phyloP scores from a whole-genome alignment of 1,140 invertebrate species.

The Liolophura sinensis region DNA sequence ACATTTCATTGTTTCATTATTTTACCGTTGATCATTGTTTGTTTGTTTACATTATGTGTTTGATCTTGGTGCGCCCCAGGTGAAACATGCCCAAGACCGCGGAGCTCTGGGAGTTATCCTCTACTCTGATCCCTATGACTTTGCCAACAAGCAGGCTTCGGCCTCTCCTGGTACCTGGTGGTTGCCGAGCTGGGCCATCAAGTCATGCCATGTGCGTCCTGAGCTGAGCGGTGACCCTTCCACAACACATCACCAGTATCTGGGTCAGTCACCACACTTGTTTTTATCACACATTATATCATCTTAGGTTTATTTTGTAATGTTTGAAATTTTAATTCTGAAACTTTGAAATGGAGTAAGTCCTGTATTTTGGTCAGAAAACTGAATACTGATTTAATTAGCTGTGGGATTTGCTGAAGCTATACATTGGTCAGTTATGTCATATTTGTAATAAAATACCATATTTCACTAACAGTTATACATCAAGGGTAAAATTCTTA shows the following conservation, averaged over 20 bases:
- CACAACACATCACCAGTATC: conserved; percentile 61
- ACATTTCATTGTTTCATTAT: background rate
- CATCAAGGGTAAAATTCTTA: too few relatives aligned
- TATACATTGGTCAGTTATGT: too few relatives aligned
- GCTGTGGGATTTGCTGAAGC: too few relatives aligned
- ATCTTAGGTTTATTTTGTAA: background rate
- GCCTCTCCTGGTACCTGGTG: conserved; percentile 61
- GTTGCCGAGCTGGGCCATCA: conserved; percentile 61
- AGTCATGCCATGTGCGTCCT: conserved; percentile 54
- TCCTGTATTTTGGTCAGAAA: too few relatives aligned
- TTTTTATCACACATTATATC: background rate
- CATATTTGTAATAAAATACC: too few relatives aligned
- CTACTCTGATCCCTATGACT: conserved; percentile 63
- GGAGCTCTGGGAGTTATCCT: conserved; percentile 60
- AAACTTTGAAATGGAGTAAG: too few relatives aligned
- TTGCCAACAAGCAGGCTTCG: conserved; percentile 39
- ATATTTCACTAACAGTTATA: too few relatives aligned
- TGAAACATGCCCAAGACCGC: conserved; percentile 50
- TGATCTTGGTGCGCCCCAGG: conserved; percentile 27
- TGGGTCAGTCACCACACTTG: conserved; percentile 38
- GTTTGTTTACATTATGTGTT: too few relatives aligned
- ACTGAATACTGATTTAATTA: too few relatives aligned
- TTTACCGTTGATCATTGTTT: background rate
- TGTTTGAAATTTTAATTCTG: background rate
- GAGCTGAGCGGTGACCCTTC: conserved; percentile 60